Conservation (phyloP, 2,113 vertebrate species). For the Raphicerus campestris region DNA sequence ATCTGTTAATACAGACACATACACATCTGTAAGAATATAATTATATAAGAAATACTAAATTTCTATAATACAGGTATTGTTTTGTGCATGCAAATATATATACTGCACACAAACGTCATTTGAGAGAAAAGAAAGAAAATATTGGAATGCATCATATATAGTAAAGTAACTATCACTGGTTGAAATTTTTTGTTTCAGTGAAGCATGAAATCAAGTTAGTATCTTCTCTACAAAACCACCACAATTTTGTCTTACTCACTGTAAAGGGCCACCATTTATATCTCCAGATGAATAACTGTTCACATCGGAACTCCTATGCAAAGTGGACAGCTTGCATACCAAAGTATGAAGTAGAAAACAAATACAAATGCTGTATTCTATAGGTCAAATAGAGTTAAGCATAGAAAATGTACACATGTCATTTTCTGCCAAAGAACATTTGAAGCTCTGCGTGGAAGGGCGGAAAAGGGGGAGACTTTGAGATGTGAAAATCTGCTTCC, state of each 20-base stretch:
- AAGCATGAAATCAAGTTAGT: neutral
- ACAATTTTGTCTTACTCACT: constrained; percentile 41
- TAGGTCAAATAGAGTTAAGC: neutral
- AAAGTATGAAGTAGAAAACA: neutral
- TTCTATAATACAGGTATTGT: neutral
- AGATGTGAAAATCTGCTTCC: neutral
- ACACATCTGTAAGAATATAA: neutral
- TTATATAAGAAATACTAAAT: neutral
- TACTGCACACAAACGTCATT: neutral
- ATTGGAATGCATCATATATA: neutral
- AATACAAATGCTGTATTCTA: neutral
- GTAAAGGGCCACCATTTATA: neutral
- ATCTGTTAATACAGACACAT: neutral
- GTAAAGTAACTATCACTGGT: neutral
- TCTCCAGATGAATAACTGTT: neutral
- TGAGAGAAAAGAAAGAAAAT: constrained; percentile 18
- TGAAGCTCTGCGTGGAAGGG: neutral
- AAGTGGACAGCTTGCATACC: neutral
- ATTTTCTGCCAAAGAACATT: constrained; percentile 5
- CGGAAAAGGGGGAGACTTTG: neutral
- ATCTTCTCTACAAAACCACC: neutral
- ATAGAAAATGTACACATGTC: neutral
- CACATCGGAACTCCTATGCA: neutral
- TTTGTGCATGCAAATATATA: neutral
- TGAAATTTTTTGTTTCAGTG: neutral